Base-by-base conservation (phyloP, 2,888 invertebrate genomes). In the Luperina nickerlii region DNA sequence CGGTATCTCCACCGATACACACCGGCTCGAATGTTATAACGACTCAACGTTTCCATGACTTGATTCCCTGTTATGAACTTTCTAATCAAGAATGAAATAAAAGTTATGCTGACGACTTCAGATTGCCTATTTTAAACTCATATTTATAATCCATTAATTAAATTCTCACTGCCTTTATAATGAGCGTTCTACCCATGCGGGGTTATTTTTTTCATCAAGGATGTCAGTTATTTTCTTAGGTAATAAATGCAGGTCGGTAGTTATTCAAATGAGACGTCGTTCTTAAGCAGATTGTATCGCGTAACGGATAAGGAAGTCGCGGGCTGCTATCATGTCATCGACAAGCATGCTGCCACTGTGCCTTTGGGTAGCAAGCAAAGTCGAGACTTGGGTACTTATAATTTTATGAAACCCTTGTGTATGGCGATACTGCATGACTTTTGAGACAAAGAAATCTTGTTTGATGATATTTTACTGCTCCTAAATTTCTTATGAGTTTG, bases 251-350 rank as follows among this genome's bases (percentile, higher is more conserved):
- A 92, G 90, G 92, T 93, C 90, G 92, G 91, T 91, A 92, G 92
- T 94, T 95, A 96, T 96, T 96, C 93, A 96, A 96, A 96, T 96
- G 93, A 95, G 95, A 93, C 94, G 93, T 92, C 92, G 93, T 92
- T 82, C 78, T 92, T 90, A 90, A 90, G 90, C 84, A 93, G 96
- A 96, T 96, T 91, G 90, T 93, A 96, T 96, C 95, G 92, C 92
- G 92, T 93, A 92, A 94, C 94, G 95, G 95, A 95, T 96, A 95
- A 95, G 96, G 95, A 95, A 96, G 94, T 94, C 91, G 91, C 91
- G 88, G 90, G 89, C 88, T 90, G 90, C 90, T 94, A 95, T 95
- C 95, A 91, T 95, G 92, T 93, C 94, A 93, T 93, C 94, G 92
- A 90, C 89, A 91, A 89, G 90, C 88, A 87, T 88, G 81, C 89